Conservation (phyloP, 2,113 vertebrate genomes). For the Leucoraja erinaceus region DNA sequence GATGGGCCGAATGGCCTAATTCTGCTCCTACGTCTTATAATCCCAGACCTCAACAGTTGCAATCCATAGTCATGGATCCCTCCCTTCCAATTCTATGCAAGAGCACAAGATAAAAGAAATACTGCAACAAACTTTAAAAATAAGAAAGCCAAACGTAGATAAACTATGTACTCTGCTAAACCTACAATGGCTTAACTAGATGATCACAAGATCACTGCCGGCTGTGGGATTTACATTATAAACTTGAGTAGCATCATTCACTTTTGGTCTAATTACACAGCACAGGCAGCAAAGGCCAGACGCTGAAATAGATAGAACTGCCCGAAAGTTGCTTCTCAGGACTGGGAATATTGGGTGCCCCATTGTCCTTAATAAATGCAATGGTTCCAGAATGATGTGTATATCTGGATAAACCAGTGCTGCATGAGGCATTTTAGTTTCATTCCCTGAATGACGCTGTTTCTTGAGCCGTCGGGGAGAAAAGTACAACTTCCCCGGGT, state of each 20-base stretch:
- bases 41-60: neutral
- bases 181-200: neutral
- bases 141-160: neutral
- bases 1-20: too few relatives aligned
- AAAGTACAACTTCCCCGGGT: neutral
- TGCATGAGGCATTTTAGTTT: neutral
- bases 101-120: neutral
- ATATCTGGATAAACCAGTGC: neutral
- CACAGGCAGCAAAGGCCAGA: too few relatives aligned
- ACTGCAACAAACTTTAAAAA: neutral
- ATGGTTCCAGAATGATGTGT: neutral
- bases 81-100: neutral
- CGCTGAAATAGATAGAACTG: neutral
- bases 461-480: neutral
- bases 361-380: neutral
- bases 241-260: neutral
- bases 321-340: neutral
- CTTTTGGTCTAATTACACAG: neutral
- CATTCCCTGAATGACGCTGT: neutral
- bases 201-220: neutral
- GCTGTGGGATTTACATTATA: conserved; percentile 7
- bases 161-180: neutral
- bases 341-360: neutral
- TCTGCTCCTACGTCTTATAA: too few relatives aligned
- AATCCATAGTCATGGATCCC: neutral